Conservation (phyloP, 2,888 invertebrate genomes). For the Agriopis leucophaearia region DNA sequence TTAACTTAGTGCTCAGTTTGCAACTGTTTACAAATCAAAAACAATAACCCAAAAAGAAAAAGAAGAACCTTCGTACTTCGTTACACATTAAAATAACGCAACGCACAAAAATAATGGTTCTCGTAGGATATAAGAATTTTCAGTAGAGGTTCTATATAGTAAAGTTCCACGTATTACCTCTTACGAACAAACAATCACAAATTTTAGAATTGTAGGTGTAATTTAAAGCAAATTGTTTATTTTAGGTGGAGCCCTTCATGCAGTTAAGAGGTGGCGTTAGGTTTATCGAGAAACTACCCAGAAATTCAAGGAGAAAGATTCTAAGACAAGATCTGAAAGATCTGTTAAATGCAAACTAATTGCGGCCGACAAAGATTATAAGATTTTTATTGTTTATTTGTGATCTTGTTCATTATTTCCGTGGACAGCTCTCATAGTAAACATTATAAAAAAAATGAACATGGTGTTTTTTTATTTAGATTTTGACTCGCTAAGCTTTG, state of each 20-base stretch:
- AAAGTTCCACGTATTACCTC: too few species aligned
- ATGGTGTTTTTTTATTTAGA: not conserved
- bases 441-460: not conserved
- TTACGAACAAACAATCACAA: too few species aligned
- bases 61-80: too few species aligned
- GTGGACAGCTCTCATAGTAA: not conserved
- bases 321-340: conserved; percentile 86
- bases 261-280: conserved; percentile 88
- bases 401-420: not conserved
- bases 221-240: not conserved
- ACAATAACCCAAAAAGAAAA: too few species aligned
- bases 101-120: too few species aligned
- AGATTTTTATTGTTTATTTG: not conserved
- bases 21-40: not conserved
- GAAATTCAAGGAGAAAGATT: conserved; percentile 90
- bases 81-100: too few species aligned
- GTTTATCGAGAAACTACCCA: conserved; percentile 89
- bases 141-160: too few species aligned
- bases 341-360: conserved; percentile 61
- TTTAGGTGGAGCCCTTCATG: conserved; percentile 86
- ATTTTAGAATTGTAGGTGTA: too few species aligned
- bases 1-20: not conserved
- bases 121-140: too few species aligned
- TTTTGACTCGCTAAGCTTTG: not conserved
- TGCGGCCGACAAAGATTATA: not conserved